Evolutionary conservation across 2,113 vertebrate genomes (phyloP), one percentile per base, ranked within the genome.

Genomic region (Dermatemys mawii): DNA sequence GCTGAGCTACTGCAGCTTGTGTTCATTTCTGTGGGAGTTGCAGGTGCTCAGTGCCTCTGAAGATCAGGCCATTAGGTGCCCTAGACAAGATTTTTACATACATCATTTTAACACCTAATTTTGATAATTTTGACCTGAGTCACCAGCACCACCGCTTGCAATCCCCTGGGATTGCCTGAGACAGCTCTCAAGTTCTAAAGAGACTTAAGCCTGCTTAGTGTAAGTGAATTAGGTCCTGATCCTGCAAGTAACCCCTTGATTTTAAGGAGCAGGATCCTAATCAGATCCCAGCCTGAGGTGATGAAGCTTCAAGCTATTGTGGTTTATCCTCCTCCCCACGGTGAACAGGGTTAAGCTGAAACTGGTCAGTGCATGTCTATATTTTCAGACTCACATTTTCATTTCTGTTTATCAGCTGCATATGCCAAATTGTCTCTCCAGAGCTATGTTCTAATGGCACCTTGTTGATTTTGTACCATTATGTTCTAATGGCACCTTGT

Each of bases 351-450:
- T 4, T 53, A 55, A 8, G 19, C 79, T 60, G 67, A 76, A 93
- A 41, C 60, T 89, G 22, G 84, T 2, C 63, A 53, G 82, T 90
- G 85, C 80, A 60, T 60, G 60, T 24, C 48, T 38, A 19, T 2
- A 2, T 78, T 86, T 60, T 81, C 21, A 38, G 83, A 5, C 57
- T 91, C 70, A 5, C 22, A 17, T 35, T 38, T 92, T 96, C 53
- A 70, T 88, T 83, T 76, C 88, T 97, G 88, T 32, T 85, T 90
- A 48, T 32, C 79, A 84, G 38, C 44, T 83, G 85, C 49, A 76
- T 70, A 38, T 94, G 83, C 82, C 63, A 89, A 92, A 87, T 13
- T 10, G 60, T 93, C 29, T 84, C 83, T 41, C 54, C 75, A 80
- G 84, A 87, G 55, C 60, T n/a, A 4, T 51, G 48, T 87, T 85